Conservation (phyloP, 2,888 invertebrate species). For the Eristalinus aeneus region DNA sequence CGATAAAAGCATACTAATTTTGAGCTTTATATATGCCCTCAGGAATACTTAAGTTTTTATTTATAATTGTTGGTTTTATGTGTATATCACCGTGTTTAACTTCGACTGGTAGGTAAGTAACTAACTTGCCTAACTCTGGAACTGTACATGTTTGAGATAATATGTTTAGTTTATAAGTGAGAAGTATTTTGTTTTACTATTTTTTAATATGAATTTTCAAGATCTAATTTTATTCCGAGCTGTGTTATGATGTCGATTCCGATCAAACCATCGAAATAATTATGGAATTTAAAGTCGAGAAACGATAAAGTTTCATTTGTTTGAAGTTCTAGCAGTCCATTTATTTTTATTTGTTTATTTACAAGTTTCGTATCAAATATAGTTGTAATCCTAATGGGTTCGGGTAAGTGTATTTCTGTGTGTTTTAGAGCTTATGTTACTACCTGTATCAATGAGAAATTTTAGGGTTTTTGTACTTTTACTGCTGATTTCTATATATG, state of each 20-base stretch:
- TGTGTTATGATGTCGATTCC: too few relatives aligned
- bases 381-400: slow-evolving; percentile 47
- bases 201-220: slow-evolving; percentile 39
- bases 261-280: slow-evolving; percentile 65
- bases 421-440: slow-evolving; percentile 42
- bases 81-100: slow-evolving; percentile 42
- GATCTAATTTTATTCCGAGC: slow-evolving; percentile 52
- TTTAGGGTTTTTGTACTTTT: slow-evolving; percentile 26
- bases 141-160: slow-evolving; percentile 47
- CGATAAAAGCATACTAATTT: slow-evolving; percentile 21
- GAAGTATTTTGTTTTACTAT: slow-evolving; percentile 17
- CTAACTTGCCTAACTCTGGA: slow-evolving; percentile 22
- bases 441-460: slow-evolving; percentile 49
- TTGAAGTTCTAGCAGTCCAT: slow-evolving; percentile 49
- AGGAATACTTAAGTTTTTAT: slow-evolving; percentile 26
- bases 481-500: slow-evolving; percentile 37
- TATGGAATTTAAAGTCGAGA: slow-evolving; percentile 60
- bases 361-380: slow-evolving; percentile 27
- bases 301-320: slow-evolving; percentile 30
- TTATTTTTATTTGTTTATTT: slow-evolving; percentile 37
- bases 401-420: slow-evolving; percentile 21
- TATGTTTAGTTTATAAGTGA: slow-evolving; percentile 35
- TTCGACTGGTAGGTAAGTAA: slow-evolving; percentile 49
- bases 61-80: slow-evolving; percentile 14
- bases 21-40: slow-evolving; percentile 44